Evolutionary conservation across 2,113 vertebrate genomes (phyloP), one percentile per base, ranked within the genome.

Genomic region (Pterocles burchelli): DNA sequence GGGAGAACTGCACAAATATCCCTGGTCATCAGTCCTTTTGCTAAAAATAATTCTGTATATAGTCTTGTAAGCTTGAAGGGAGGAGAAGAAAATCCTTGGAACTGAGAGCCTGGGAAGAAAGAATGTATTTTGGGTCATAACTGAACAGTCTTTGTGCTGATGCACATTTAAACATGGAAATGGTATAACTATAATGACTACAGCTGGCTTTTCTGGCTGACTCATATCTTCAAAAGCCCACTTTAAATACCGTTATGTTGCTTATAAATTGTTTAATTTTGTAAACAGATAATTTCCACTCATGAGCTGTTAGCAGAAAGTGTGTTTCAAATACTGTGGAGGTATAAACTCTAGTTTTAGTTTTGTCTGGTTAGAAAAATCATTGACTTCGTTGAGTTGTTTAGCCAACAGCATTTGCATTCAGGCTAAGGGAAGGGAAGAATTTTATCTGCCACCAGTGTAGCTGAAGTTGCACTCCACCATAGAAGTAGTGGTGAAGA

Each of bases 11-110:
- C 57, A 75, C 7, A 68, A 85, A 57, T 88, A 85, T 54, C 33
- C 17, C 33, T 52, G 43, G 59, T 89, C 41, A 33, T 89, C 62
- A 65, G 13, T 59, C 38, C 43, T 67, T 59, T 18, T 13, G 61
- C 88, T 91, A 88, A 88, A 93, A 95, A 79, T 79, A 85, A 33
- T 85, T 54, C 68, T 89, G 85, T 54, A 89, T 78, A 48, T 28
- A 89, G 66, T 24, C 29, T 59, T 68, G 16, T 4, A 36, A 65
- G 24, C 22, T 67, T n/a, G 57, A 84, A 75, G 43, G 54, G 38
- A 61, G 13, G 29, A 21, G 17, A 3, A 54, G 46, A 41, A 58
- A 43, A 57, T 43, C 34, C 20, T 46, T 89, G 65, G 19, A 75
- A 46, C 36, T 11, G 22, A 51, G 25, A 87, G 43, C n/a, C 46